A percentile compares a stretch with the other conserved stretches of the same genome.
Evolutionary conservation across 2,113 vertebrate species (phyloP).

Genomic region (Columba janthina): DNA sequence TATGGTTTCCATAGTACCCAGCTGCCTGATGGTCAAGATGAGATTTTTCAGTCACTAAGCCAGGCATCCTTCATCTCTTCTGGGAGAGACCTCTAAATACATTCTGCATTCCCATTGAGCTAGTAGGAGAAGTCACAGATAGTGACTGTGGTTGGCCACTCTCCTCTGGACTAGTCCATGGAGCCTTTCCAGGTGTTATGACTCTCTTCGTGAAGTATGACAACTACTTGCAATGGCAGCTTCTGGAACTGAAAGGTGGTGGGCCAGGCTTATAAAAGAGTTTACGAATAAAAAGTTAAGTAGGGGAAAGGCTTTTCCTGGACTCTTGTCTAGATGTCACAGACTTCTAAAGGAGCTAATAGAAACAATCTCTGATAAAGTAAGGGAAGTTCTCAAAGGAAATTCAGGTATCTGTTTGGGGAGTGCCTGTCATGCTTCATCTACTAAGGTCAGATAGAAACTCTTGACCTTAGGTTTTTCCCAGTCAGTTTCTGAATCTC

Average conservation of each 20-base stretch:
- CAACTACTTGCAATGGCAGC: neutral
- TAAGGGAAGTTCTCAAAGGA: neutral
- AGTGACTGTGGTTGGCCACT: neutral
- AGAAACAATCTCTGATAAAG: neutral
- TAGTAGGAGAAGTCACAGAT: neutral
- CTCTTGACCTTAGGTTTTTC: neutral
- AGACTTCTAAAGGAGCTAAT: neutral
- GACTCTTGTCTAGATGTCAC: neutral
- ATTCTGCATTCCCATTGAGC: neutral
- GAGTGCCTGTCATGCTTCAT: neutral
- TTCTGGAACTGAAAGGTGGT: neutral
- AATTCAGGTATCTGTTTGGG: neutral
- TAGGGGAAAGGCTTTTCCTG: neutral
- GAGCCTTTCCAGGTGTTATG: neutral
- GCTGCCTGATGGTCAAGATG: neutral
- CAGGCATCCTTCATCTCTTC: neutral
- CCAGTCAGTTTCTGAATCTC: neutral
- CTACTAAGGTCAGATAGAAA: neutral
- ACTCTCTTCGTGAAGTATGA: neutral
- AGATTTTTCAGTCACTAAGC: neutral
- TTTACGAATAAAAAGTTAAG: neutral
- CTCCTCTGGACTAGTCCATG: neutral
- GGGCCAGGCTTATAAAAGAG: neutral
- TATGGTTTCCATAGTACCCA: neutral
- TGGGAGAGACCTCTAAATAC: neutral